Evolutionary conservation across 2,797 vertebrate species (phyloP), one percentile per base, ranked within the genome.

Genomic region (Cyprinodon diabolis): DNA sequence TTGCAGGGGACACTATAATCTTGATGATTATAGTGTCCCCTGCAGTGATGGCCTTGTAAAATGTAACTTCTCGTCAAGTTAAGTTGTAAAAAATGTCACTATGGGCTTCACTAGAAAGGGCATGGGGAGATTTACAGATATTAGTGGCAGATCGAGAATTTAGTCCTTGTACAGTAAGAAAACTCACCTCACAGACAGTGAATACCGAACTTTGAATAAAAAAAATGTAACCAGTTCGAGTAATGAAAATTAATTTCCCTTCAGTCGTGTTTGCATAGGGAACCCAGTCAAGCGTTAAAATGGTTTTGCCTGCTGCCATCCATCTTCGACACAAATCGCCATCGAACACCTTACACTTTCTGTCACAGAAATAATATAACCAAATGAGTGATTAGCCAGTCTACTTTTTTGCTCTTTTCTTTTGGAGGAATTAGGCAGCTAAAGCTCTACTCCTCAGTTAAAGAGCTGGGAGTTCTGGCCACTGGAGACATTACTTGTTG

Each of bases 321-420:
- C 72, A 69, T 91, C 87, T 84, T 79, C 49, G 72, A 60, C 87
- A 81, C 72, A 79, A 87, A 86, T 87, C 76, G 47, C 68, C 52
- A 2, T 57, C 43, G 70, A 84, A 72, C 74, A 80, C 80, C 78
- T 84, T 72, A 79, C 69, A 70, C 78, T 70, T 79, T 84, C 75
- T 83, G 82, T 88, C 83, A 77, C 70, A 78, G 85, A 81, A 85
- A 69, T 77, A 70, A 85, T 86, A 78, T 75, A 83, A 77, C 83
- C 60, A 68, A 75, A 73, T 92, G 91, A 94, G 74, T 69, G 86
- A 92, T 93, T 3, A 43, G 75, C n/a, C 2, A 1, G 13, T 63
- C 62, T 55, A 3, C 40, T 52, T 71, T 78, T 76, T 54, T 66
- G 77, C 58, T 70, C 62, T 15, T 77, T 71, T 51, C 55, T 79